Percentiles rank a stretch among this genome's conserved stretches.
Evolutionary conservation across 37 sponge, comb jelly and placozoan genomes (phyloP).

Genomic region (Lycopodina hypogea): DNA sequence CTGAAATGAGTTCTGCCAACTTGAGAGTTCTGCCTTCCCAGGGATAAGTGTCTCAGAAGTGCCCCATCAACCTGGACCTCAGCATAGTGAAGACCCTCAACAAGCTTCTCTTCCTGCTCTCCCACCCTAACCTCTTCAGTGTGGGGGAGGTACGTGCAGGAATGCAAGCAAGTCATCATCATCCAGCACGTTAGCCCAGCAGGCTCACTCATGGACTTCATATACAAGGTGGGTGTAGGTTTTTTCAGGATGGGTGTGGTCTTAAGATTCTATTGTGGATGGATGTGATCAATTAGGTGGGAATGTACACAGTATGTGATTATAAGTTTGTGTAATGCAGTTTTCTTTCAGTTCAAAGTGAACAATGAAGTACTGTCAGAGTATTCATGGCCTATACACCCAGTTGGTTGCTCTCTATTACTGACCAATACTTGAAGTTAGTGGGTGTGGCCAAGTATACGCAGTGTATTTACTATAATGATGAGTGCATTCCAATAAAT

Average conservation of each 20-base stretch:
- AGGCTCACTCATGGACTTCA: slow-evolving; percentile 72
- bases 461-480: no score
- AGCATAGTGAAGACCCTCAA: slow-evolving; percentile 13
- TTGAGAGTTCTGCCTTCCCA: not conserved
- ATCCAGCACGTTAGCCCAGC: slow-evolving; percentile 13
- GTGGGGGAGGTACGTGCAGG: slow-evolving; percentile 32
- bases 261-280: no score
- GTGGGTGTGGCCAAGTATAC: no score
- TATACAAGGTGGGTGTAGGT: slow-evolving; percentile 47
- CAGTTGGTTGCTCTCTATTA: slow-evolving; percentile 35
- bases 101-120: slow-evolving; percentile 17
- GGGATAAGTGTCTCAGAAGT: slow-evolving; percentile 36
- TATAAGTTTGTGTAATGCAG: slow-evolving; percentile 10
- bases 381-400: slow-evolving; percentile 15
- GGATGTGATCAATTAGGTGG: not conserved
- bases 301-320: not conserved
- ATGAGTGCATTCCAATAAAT: no score
- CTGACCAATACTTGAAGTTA: slow-evolving; percentile 63
- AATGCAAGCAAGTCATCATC: slow-evolving; percentile 40
- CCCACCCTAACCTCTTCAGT: slow-evolving; percentile 50
- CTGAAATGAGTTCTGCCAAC: no score
- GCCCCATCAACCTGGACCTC: slow-evolving; percentile 24
- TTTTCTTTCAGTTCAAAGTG: slow-evolving; percentile 21
- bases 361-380: slow-evolving; percentile 52
- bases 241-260: not conserved